Conservation (phyloP, 2,113 vertebrate species). For the Dasyornis broadbenti region DNA sequence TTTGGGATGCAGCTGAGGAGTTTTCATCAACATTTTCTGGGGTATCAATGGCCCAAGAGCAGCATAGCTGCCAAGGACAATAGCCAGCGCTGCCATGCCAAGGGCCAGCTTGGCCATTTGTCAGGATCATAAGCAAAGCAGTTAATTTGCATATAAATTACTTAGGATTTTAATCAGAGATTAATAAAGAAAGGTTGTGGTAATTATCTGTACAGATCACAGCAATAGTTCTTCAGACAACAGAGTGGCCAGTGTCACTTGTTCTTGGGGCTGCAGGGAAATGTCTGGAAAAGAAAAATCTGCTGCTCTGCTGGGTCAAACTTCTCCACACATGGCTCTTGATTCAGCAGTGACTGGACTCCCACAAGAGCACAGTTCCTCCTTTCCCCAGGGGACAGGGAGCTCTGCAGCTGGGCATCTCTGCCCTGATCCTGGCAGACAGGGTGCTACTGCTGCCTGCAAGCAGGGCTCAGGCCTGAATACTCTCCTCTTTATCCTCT, state of each 20-base stretch:
- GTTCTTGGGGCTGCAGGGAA: neutral
- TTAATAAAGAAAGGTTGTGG: neutral
- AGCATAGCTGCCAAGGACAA: neutral
- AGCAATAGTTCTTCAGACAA: neutral
- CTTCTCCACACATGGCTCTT: rapidly evolving
- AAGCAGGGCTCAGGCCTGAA: neutral
- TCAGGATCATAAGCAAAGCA: neutral
- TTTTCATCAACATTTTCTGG: neutral
- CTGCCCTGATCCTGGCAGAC: neutral
- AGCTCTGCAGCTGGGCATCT: neutral
- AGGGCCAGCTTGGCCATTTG: neutral
- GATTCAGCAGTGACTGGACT: neutral
- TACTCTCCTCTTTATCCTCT: neutral
- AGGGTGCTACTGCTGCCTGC: neutral
- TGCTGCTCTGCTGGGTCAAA: rapidly evolving
- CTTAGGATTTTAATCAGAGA: slow-evolving; percentile 12
- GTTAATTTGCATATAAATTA: slow-evolving; percentile 18
- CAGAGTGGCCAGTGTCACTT: neutral
- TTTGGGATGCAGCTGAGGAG: neutral
- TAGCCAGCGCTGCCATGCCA: neutral
- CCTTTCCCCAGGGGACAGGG: neutral
- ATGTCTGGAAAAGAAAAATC: neutral
- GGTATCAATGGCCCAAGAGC: rapidly evolving
- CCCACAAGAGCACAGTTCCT: rapidly evolving
- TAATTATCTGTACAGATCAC: neutral